phyloP scores from a whole-genome alignment of 2,888 invertebrate species.

The Yponomeuta evonymella region DNA sequence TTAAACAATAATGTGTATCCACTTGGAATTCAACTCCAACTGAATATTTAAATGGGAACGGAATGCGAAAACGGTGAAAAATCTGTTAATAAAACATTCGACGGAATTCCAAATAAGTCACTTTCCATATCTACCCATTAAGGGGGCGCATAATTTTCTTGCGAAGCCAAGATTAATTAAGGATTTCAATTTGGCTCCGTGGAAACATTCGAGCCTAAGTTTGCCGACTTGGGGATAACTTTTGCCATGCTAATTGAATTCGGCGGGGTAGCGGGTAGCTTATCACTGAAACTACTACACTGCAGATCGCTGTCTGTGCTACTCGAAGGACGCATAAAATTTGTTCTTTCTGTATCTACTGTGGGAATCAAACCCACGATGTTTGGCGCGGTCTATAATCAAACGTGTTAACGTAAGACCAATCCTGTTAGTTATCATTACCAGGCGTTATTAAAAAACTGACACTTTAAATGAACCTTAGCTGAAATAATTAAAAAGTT shows the following conservation, averaged over 20 bases:
- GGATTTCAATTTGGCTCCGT: not conserved
- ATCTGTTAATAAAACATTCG: not conserved
- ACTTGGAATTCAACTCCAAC: not conserved
- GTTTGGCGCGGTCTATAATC: no score
- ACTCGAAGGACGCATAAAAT: not conserved
- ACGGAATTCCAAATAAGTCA: not conserved
- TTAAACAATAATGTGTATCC: not conserved
- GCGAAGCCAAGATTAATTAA: conserved; percentile 10
- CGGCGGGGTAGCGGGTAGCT: conserved; percentile 4
- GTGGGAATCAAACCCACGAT: no score
- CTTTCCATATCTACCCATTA: conserved; percentile 6
- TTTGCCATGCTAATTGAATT: conserved; percentile 8
- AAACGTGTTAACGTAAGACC: no score
- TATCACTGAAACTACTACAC: not conserved
- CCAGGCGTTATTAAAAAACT: no score
- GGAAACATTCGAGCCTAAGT: not conserved
- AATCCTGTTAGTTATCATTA: no score
- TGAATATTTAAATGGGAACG: not conserved
- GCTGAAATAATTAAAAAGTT: no score
- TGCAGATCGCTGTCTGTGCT: not conserved
- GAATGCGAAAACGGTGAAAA: not conserved
- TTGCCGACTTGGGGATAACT: conserved; percentile 1
- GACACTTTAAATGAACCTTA: no score
- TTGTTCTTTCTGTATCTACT: no score
- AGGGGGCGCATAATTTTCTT: not conserved